Evolutionary conservation across 64 coral and sea anemone genomes (phyloP), one percentile per base, ranked within the genome.

Genomic region (Astreopora myriophthalma): DNA sequence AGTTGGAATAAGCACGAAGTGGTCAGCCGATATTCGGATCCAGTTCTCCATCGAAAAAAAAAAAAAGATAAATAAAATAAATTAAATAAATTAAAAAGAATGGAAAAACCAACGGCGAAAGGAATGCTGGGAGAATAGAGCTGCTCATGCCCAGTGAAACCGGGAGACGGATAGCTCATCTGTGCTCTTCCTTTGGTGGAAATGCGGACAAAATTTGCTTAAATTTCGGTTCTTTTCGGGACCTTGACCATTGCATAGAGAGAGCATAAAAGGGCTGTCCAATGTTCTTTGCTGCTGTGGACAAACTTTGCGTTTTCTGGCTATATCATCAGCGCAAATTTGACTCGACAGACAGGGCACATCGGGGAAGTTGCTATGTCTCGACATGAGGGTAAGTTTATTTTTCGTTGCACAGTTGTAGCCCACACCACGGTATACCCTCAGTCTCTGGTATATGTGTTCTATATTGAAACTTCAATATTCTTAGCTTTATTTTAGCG

Each of bases 381-480:
- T 82, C 92, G 92, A 80, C 92, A 94, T 88, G 92, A 94, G 80
- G 92, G 92, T 94, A 94, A 62, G 68, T 52, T 36, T 63, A 85
- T 49, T 74, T 66, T 88, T 66, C 42, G 38, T 92, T 87, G 73
- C 22, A 24, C 48, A 48, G 35, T 51, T 65, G 57, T 49, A 44
- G 40, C 34, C 55, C 36, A 33, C 3, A 48, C 3, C 34, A 39
- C 79, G 38, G 23, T 9, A 71, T 49, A 20, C 12, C 3, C 1
- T 63, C 20, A 17, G 29, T 61, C 36, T n/a, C 30, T 84, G 25
- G 68, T 48, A 48, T 72, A 28, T 69, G 19, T 20, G 0, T 34
- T 1, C 33, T 28, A 10, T 64, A n/a, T 3, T 38, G 10, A 58
- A 16, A 37, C 52, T 64, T n/a, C 5, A 83, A 30, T 60, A n/a